Evolutionary conservation across 1,140 invertebrate genomes (phyloP), one percentile per base, ranked within the genome.

Genomic region (Charaxes varanes): DNA sequence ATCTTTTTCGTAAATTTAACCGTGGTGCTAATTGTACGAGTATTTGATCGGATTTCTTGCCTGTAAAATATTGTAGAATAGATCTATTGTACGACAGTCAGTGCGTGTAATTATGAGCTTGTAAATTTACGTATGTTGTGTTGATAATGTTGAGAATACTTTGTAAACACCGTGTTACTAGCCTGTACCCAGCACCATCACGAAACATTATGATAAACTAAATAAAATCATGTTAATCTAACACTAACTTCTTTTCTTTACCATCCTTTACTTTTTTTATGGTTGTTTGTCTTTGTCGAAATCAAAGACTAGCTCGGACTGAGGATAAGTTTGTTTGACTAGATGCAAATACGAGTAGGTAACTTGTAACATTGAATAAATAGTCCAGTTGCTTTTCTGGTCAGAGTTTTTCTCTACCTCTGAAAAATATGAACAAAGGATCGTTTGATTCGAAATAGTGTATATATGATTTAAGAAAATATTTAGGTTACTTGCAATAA

Each of bases 151-250:
- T 62, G 48, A 51, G 17, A 51, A 62, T 53, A 47, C 58, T 67
- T 70, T 73, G 67, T 68, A 54, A 51, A 69, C 77, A 78, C 73
- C 41, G 57, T 69, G 37, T 65, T 77, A 59, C 71, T 68, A 77
- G 67, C 65, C 65, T 47, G 35, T 46, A 68, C 53, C 53, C 67
- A 81, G 56, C 71, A 81, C 70, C 64, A 48, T 68, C 71, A 78
- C 71, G 58, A 67, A 66, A 76, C 63, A 69, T 56, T 76, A 72
- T 78, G 73, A 69, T 78, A 67, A 72, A 66, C 60, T 70, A 64
- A 81, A 78, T 78, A 81, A 81, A 78, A 62, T 55, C 72, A 81
- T 79, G 72, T 81, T 77, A 81, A 73, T 78, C 64, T 55, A 61
- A 49, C 33, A 58, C 35, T 28, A 23, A 33, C 48, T 55, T 61